Conservation (phyloP, 1,140 invertebrate genomes). For the Drosophila takahashii region DNA sequence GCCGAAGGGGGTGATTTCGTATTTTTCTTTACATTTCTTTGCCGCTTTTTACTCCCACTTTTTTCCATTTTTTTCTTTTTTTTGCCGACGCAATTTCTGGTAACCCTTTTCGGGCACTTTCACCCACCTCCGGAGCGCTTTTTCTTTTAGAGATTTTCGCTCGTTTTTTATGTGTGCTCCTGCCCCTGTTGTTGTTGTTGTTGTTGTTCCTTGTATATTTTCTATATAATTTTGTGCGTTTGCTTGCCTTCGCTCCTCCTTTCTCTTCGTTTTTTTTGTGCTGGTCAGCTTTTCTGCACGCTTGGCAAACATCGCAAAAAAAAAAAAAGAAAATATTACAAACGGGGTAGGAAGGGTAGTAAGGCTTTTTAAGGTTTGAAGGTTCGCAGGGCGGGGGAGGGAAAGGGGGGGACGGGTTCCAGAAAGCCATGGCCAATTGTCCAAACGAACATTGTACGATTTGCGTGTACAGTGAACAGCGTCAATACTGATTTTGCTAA, state of each 20-base stretch:
- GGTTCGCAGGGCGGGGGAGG: not conserved
- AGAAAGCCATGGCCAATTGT: constrained; percentile 64
- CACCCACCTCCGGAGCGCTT: constrained; percentile 4
- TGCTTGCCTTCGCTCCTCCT: constrained; percentile 20
- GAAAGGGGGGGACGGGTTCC: not conserved
- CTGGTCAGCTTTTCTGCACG: constrained; percentile 82
- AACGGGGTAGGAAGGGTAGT: constrained; percentile 25
- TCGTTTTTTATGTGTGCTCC: constrained; percentile 53
- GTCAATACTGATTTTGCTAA: not conserved
- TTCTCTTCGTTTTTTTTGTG: constrained; percentile 61
- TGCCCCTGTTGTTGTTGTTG: constrained; percentile 19
- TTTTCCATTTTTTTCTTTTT: not conserved
- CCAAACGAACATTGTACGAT: constrained; percentile 53
- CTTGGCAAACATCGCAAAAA: constrained; percentile 64
- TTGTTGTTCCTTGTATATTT: constrained; percentile 56
- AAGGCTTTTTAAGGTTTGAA: constrained; percentile 36
- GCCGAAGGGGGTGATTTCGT: constrained; percentile 80
- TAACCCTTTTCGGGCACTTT: constrained; percentile 68
- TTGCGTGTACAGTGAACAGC: constrained; percentile 24
- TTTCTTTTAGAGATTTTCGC: constrained; percentile 53
- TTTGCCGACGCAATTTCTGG: constrained; percentile 62
- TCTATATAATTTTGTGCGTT: constrained; percentile 77
- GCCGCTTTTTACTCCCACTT: constrained; percentile 37
- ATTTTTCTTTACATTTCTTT: constrained; percentile 83
- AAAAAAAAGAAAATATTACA: constrained; percentile 6